Evolutionary conservation across 2,888 invertebrate genomes (phyloP), one percentile per base, ranked within the genome.

Genomic region (Melitaea athalia): DNA sequence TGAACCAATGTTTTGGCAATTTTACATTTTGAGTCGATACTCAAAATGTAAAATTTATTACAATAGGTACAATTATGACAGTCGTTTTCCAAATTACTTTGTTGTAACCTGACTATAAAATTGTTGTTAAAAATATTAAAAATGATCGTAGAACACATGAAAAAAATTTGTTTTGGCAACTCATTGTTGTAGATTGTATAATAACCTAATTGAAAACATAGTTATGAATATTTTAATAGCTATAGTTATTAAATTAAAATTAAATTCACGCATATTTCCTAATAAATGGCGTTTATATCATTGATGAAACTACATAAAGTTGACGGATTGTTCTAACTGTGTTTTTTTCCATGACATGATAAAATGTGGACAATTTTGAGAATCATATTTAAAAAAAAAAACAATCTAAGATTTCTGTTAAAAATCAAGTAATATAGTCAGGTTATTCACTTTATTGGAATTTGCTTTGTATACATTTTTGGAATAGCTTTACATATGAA

Each of bases 401-500:
- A n/a, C n/a, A n/a, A n/a, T n/a, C n/a, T n/a, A n/a, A n/a, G n/a
- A n/a, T 52, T 11, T 24, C 4, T 12, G 5, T 24, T 11, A 24
- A 52, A 52, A 52, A 52, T 11, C 4, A 55, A n/a, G 31, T 14
- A 55, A n/a, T 7, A n/a, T 55, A 33, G 55, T 33, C 55, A 38
- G 8, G n/a, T 33, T 65, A 45, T 43, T 45, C 63, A 17, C n/a
- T 60, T 14, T n/a, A n/a, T 17, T 49, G 45, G 24, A 15, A 45
- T 61, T 12, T 24, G 47, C 7, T 47, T 45, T 14, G n/a, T 50
- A 43, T 24, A 43, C 11, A 45, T 47, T 67, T 55, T 53, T 64
- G 50, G 42, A 59, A 69, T 57, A 61, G 60, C 63, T 66, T 70
- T 66, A 62, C 24, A 62, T 10, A 49, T 63, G 52, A 14, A 52